These are phyloP conservation scores for Diachasma alloeum DNA, from an alignment of 1,140 invertebrate genomes.

Conservation along the genomic window DNA sequence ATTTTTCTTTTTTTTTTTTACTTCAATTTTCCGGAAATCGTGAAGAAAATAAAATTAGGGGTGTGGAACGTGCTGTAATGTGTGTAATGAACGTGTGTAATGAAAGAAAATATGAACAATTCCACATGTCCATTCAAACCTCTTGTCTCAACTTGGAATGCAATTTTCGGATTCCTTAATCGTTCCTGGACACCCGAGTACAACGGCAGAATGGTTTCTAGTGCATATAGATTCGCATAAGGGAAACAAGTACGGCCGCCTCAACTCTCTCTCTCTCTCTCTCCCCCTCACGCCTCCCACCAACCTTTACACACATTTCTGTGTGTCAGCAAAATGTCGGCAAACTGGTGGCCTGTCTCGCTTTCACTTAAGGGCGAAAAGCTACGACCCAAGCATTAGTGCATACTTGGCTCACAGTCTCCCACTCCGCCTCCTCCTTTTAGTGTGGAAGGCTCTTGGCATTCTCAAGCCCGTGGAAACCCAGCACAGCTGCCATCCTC, in stretches of 20 bases:
- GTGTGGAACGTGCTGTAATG: too few species aligned
- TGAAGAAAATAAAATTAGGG: too few species aligned
- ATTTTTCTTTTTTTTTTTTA: too few species aligned
- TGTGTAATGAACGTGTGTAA: too few species aligned
- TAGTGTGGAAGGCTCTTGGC: slow-evolving; percentile 12
- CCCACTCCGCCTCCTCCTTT: background rate
- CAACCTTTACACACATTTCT: slow-evolving; percentile 35
- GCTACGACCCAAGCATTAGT: slow-evolving; percentile 27
- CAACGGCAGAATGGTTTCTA: slow-evolving; percentile 37
- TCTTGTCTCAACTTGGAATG: slow-evolving; percentile 42
- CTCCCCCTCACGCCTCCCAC: background rate
- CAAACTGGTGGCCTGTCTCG: slow-evolving; percentile 15
- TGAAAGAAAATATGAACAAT: background rate
- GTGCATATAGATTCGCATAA: slow-evolving; percentile 53
- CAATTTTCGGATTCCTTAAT: slow-evolving; percentile 54
- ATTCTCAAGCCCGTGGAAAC: slow-evolving; percentile 6
- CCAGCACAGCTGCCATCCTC: background rate
- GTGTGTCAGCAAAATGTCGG: slow-evolving; percentile 43
- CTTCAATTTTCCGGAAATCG: too few species aligned
- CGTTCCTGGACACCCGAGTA: slow-evolving; percentile 34
- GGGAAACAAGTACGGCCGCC: slow-evolving; percentile 23
- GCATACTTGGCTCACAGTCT: slow-evolving; percentile 22
- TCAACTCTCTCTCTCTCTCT: background rate
- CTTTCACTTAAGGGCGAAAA: slow-evolving; percentile 16
- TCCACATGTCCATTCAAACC: slow-evolving; percentile 15